These are phyloP conservation scores for Diploscapter pachys DNA, from an alignment of 1,140 invertebrate species.

Conservation along the genomic window DNA sequence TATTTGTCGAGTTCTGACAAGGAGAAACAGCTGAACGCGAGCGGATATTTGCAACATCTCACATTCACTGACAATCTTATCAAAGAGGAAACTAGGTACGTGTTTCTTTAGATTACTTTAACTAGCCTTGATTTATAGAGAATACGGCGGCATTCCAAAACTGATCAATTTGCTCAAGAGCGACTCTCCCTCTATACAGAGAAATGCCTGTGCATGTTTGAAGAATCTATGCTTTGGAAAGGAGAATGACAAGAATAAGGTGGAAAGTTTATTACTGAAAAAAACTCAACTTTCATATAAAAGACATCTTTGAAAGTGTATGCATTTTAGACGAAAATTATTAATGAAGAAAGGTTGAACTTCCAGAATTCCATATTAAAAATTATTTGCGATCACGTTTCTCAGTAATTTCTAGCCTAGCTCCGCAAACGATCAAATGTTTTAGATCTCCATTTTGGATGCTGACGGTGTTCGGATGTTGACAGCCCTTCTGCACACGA, in stretches of 20 bases:
- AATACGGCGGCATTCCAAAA: conserved; percentile 57
- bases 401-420: too few relatives aligned
- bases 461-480: conserved; percentile 87
- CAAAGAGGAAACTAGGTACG: conserved; percentile 80
- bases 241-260: conserved; percentile 96
- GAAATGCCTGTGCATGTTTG: conserved; percentile 93
- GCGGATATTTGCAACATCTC: conserved; percentile 94
- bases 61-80: conserved; percentile 98
- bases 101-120: not conserved
- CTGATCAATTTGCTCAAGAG: conserved; percentile 83
- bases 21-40: conserved; percentile 93
- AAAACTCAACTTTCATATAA: too few relatives aligned
- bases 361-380: not conserved
- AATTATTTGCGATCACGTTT: too few relatives aligned
- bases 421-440: too few relatives aligned
- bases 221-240: conserved; percentile 94
- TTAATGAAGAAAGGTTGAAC: not conserved
- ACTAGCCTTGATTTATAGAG: conserved; percentile 57
- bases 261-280: conserved; percentile 33
- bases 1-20: conserved; percentile 92
- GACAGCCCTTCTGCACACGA: conserved; percentile 79
- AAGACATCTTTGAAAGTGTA: too few relatives aligned
- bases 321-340: too few relatives aligned
- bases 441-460: conserved; percentile 81
- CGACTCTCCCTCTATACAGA: conserved; percentile 88